Conservation (phyloP, 92 coral and sea anemone species). For the Palythoa grandis region DNA sequence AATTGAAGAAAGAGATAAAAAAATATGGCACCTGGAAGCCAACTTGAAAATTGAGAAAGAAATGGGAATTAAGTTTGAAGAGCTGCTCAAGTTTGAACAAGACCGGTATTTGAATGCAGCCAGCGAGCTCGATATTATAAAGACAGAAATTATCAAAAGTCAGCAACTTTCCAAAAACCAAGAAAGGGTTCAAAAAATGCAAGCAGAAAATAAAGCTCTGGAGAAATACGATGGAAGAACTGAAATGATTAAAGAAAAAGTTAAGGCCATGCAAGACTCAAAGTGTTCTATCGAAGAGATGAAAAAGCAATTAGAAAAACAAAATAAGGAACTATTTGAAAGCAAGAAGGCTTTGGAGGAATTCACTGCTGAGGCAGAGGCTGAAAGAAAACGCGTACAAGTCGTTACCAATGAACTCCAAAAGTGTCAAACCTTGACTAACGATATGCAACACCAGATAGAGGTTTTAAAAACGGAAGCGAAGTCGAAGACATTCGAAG, state of each 20-base stretch:
- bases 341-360: conserved; percentile 14
- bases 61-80: conserved; percentile 44
- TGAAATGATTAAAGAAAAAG: conserved; percentile 21
- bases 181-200: not conserved
- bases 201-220: conserved; percentile 5
- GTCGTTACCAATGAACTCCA: conserved; percentile 43
- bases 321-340: conserved; percentile 3
- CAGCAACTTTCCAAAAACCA: conserved; percentile 13
- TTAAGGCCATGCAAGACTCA: not conserved
- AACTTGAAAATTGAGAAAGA: conserved; percentile 66
- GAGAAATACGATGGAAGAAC: conserved; percentile 14
- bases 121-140: conserved; percentile 30
- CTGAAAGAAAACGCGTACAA: conserved; percentile 14
- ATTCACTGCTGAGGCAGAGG: not conserved
- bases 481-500: not conserved
- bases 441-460: not conserved
- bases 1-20: conserved; percentile 55
- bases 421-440: not conserved
- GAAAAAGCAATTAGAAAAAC: conserved; percentile 19
- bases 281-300: conserved; percentile 16
- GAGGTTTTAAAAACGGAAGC: not conserved
- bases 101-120: conserved; percentile 32
- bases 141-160: not conserved
- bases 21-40: conserved; percentile 62
- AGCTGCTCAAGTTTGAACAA: conserved; percentile 59